Conservation (phyloP, 2,113 vertebrate genomes). For the Dryoscopus gambensis region DNA sequence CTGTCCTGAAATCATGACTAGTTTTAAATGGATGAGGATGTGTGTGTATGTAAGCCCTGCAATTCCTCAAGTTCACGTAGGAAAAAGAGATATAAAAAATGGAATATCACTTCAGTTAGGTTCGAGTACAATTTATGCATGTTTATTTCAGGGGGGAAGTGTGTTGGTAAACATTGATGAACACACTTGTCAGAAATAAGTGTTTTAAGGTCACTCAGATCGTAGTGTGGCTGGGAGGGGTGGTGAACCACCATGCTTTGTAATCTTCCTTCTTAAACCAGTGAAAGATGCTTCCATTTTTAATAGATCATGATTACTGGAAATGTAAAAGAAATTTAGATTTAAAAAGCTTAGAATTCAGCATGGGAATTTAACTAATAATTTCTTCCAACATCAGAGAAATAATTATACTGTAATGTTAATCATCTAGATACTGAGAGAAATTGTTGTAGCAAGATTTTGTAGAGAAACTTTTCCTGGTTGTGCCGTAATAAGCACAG, state of each 20-base stretch:
- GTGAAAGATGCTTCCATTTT: neutral
- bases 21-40: neutral
- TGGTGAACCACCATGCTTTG: neutral
- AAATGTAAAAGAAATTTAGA: neutral
- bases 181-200: neutral
- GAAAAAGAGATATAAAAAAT: neutral
- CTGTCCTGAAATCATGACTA: neutral
- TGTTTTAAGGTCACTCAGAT: neutral
- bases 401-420: neutral
- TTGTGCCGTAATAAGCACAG: neutral
- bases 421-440: neutral
- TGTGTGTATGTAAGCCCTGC: neutral
- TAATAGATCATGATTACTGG: neutral
- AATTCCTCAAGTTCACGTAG: neutral
- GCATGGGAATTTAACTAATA: neutral
- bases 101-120: neutral
- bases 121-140: neutral
- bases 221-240: rapidly evolving
- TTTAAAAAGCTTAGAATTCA: neutral
- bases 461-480: neutral
- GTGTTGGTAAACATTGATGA: neutral
- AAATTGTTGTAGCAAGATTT: neutral
- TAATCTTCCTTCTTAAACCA: neutral
- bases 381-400: neutral
- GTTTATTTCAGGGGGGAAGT: neutral